Base-by-base conservation (phyloP, 2,888 invertebrate species). In the Brachyptera risi region DNA sequence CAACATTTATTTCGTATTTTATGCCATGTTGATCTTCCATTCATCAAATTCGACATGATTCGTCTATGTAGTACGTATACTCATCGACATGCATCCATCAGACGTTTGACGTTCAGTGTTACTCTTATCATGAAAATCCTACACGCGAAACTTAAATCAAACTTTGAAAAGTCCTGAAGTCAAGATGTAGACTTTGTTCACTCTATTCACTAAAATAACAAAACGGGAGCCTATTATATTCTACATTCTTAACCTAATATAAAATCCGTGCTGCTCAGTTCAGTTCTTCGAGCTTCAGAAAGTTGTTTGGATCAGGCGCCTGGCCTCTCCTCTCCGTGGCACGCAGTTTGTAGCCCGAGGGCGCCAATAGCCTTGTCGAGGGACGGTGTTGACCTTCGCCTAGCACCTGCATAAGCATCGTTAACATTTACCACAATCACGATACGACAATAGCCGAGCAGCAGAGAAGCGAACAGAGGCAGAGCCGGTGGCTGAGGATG, bases 341-440 rank as follows among this genome's bases (percentile, higher is more conserved):
- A 63, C 63, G 63, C 63, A 57, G 63, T 63, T 63, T 57, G 58
- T 63, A 58, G 60, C 63, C 63, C 42, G 44, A 57, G 60, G 63
- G 51, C 51, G 26, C 63, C 54, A 58, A 63, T 63, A 60, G 63
- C 63, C 57, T 60, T 56, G 60, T 42, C 38, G 37, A 40, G 27
- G 35, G 49, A 13, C 58, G 15, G 23, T 21, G 54, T 50, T 59
- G 59, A 59, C 59, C 59, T 62, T 58, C 62, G 50, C 54, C 21
- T 51, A 42, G 58, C 62, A 58, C 62, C 62, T 62, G 31, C 44
- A 44, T 31, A 17, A 31, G 58, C 58, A 44, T 58, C 58, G 47
- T 58, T 44, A 44, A 23, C 47, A 47, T 47, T 47, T 47, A 47
- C 47, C 47, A 47, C 47, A 47, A 47, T 47, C 47, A 47, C 35